Evolutionary conservation across 2,888 invertebrate species (phyloP).

Genomic region (Pasiphila rectangulata): DNA sequence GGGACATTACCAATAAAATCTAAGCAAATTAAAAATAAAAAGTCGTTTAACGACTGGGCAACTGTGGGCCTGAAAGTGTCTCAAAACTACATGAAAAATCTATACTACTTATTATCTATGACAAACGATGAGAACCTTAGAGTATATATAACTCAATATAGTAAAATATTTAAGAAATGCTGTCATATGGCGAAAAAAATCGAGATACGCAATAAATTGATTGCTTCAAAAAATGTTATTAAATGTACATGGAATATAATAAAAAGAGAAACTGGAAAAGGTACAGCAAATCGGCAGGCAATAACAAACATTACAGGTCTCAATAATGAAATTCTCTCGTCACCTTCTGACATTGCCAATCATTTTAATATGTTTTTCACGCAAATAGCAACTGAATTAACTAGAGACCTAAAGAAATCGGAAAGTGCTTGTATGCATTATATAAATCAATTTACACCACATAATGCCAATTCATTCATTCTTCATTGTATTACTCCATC

Average conservation of each 20-base stretch:
- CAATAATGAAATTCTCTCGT: not conserved
- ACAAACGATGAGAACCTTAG: conserved; percentile 1
- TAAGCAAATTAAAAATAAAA: not conserved
- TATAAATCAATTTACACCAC: no score
- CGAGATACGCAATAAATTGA: not conserved
- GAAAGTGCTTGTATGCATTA: no score
- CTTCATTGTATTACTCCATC: no score
- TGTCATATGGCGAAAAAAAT: not conserved
- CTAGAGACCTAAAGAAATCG: not conserved
- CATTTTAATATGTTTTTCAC: not conserved
- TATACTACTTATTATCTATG: not conserved
- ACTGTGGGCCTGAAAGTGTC: not conserved
- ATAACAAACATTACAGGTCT: not conserved
- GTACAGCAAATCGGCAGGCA: no score
- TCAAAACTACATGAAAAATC: not conserved
- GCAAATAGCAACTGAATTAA: not conserved
- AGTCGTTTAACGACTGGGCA: conserved; percentile 2
- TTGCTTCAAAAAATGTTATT: not conserved
- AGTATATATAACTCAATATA: not conserved
- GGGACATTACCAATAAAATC: not conserved
- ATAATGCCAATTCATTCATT: no score
- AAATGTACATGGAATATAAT: not conserved
- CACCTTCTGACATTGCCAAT: not conserved
- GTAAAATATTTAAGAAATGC: not conserved
- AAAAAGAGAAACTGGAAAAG: not conserved